Evolutionary conservation across 2,797 vertebrate species (phyloP).

Genomic region (Crocidura indochinensis): DNA sequence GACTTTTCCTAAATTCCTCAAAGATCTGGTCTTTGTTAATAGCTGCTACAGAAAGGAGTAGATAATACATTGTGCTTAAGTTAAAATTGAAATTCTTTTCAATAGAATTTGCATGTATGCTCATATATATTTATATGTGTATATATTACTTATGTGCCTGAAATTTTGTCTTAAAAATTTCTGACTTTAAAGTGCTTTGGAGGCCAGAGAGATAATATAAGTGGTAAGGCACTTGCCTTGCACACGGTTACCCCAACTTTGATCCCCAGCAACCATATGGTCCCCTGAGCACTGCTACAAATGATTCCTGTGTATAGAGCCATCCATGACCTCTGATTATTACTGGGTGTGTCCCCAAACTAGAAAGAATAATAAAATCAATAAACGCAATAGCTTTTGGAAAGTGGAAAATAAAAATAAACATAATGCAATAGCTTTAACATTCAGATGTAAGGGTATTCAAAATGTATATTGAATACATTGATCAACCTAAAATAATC

Average conservation of each 20-base stretch:
- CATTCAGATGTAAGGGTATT: neutral
- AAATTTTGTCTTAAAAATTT: constrained; percentile 66
- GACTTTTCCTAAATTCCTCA: constrained; percentile 72
- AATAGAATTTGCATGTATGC: neutral
- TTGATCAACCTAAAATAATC: constrained; percentile 15
- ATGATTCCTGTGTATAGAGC: too few relatives aligned
- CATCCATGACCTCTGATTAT: too few relatives aligned
- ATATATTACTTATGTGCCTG: constrained; percentile 45
- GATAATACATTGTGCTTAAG: constrained; percentile 56
- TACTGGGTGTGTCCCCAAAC: too few relatives aligned
- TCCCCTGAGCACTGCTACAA: too few relatives aligned
- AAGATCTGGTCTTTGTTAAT: constrained; percentile 67
- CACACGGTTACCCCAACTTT: too few relatives aligned
- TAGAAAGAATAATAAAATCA: too few relatives aligned
- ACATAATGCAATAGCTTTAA: neutral
- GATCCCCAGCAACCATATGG: too few relatives aligned
- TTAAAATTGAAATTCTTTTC: constrained; percentile 63
- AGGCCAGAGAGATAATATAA: too few relatives aligned
- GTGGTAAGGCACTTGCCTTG: too few relatives aligned
- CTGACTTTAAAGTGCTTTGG: too few relatives aligned
- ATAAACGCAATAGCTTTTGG: too few relatives aligned
- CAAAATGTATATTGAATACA: constrained; percentile 41
- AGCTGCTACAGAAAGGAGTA: constrained; percentile 52
- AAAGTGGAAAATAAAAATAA: too few relatives aligned
- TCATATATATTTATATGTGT: neutral